phyloP scores from a whole-genome alignment of 2,113 vertebrate species.

The Corythornis cristatus region DNA sequence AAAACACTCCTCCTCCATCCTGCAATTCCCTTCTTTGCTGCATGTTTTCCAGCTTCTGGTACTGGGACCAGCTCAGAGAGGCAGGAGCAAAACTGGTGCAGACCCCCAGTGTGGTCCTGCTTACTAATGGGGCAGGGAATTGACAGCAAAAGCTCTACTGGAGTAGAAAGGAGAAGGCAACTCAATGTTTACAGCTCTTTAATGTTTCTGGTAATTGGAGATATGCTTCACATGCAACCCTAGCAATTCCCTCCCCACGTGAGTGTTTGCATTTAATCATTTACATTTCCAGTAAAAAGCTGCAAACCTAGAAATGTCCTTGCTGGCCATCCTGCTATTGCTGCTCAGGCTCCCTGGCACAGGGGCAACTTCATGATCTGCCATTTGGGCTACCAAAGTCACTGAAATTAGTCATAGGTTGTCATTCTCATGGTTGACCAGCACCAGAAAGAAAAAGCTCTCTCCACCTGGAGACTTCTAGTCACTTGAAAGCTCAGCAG shows the following conservation, averaged over 20 bases:
- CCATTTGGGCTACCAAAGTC: background rate
- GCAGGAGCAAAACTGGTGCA: background rate
- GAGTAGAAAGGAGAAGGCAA: background rate
- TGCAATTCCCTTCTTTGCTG: background rate
- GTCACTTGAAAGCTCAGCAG: background rate
- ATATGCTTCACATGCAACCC: background rate
- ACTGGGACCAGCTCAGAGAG: background rate
- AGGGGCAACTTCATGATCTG: background rate
- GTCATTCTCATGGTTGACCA: background rate
- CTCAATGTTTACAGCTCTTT: background rate
- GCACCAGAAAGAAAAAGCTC: background rate
- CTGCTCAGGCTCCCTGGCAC: background rate
- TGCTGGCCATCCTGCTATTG: background rate
- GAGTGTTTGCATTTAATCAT: background rate
- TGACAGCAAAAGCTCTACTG: background rate
- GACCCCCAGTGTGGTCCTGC: accelerated
- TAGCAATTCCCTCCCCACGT: background rate
- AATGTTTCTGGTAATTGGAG: background rate
- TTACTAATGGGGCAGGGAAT: background rate
- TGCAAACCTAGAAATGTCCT: background rate
- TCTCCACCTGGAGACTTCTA: background rate
- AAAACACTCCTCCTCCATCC: background rate
- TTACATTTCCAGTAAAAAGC: background rate
- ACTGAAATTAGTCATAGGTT: background rate
- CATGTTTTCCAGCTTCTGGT: background rate